Base-by-base conservation (phyloP, 2,797 vertebrate species). In the Phrynocephalus guinanensis region DNA sequence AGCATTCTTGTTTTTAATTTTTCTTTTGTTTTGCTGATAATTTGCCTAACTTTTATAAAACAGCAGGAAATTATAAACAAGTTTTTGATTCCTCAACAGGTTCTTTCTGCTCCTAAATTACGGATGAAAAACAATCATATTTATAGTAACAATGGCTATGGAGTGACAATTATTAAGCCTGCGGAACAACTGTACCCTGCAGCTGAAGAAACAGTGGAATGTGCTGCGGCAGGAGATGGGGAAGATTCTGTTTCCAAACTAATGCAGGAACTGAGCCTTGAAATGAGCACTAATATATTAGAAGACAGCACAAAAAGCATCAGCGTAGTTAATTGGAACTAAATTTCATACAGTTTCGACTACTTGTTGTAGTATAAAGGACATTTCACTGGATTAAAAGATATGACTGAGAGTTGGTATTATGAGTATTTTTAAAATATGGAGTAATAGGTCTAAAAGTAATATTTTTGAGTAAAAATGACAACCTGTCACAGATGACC, bases 41-140 rank as follows among this genome's bases (percentile, higher is more conserved):
- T 48, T 73, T 86, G 68, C 73, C 33, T 73, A 52, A 67, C 6
- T 3, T 33, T 3, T 3, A 44, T 44, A 44, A 83, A 83, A 80
- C 6, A 82, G 30, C 16, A 0, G 8, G 30, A 79, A 86, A 16
- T 88, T n/a, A 79, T 81, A 84, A 30, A 66, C 18, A 33, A 89
- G 88, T 30, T 87, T 79, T 83, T 26, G 82, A 91, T 86, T 78
- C 84, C 68, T 33, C 50, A 52, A 92, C 28, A 95, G 94, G 93
- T 91, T 90, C 92, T 93, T 91, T 95, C 96, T 78, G 91, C 93
- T 75, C 96, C 96, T 66, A 95, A 94, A 87, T 56, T 96, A 88
- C 96, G 93, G 88, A 95, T 96, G 93, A 95, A 93, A 63, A 95
- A 95, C 28, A 96, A 97, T 87, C 91, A 92, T 68, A 91, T 93